Percentiles rank a stretch among this genome's conserved stretches.
These are phyloP conservation scores for Zonotrichia albicollis DNA, from an alignment of 2,797 vertebrate species.

Conservation along the genomic window DNA sequence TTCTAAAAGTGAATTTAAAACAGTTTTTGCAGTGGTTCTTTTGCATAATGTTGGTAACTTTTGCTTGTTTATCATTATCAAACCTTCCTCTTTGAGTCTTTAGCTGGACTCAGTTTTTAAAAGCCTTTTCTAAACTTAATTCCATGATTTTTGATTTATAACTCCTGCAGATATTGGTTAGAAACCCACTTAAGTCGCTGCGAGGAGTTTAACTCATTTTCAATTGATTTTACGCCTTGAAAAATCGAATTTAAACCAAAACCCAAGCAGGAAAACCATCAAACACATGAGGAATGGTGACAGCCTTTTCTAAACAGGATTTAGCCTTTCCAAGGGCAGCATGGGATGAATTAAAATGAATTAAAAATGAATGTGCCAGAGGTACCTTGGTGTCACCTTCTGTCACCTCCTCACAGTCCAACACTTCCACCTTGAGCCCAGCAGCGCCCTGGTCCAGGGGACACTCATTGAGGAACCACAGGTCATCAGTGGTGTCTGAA, in stretches of 20 bases:
- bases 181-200: background rate
- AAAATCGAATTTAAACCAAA: background rate
- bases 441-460: slow-evolving; percentile 86
- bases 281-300: background rate
- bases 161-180: background rate
- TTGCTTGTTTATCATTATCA: background rate
- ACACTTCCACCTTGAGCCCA: slow-evolving; percentile 83
- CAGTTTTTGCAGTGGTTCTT: background rate
- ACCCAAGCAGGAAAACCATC: background rate
- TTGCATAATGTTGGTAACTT: background rate
- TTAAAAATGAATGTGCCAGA: too few relatives aligned
- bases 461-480: slow-evolving; percentile 93
- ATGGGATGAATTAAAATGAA: background rate
- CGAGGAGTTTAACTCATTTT: accelerated
- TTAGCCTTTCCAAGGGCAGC: background rate
- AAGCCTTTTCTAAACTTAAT: background rate
- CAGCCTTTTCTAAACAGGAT: background rate
- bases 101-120: background rate
- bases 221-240: background rate
- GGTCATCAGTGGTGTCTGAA: slow-evolving; percentile 95
- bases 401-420: slow-evolving; percentile 76
- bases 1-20: background rate
- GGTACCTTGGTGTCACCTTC: slow-evolving; percentile 72
- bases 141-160: background rate
- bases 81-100: background rate